Conservation (phyloP, 2,888 invertebrate species). For the Megaustenia siamemsis region DNA sequence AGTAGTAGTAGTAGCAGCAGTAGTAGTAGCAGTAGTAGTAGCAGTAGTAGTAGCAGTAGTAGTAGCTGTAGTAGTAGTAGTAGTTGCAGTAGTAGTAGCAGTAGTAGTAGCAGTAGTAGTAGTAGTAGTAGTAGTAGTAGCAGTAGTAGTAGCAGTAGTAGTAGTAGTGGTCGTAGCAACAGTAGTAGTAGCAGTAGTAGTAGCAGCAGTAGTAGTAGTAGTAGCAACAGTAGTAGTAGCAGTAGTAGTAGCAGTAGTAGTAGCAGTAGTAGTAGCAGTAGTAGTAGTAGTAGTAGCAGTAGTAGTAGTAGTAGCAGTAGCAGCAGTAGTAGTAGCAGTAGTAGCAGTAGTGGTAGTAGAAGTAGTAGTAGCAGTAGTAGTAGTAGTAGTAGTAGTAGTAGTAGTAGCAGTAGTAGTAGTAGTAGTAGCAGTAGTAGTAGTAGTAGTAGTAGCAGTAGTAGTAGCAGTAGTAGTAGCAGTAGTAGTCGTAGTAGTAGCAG, state of each 20-base stretch:
- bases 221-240: not conserved
- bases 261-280: constrained; percentile 6
- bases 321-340: not conserved
- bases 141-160: constrained; percentile 7
- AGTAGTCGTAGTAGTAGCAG: too few species aligned
- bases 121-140: not conserved
- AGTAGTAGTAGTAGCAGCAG: constrained; percentile 26
- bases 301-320: constrained; percentile 13
- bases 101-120: not conserved
- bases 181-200: not conserved
- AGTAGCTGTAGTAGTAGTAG: not conserved
- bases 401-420: not conserved
- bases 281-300: constrained; percentile 19
- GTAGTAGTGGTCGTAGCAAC: not conserved
- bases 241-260: not conserved
- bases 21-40: constrained; percentile 35
- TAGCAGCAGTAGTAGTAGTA: not conserved
- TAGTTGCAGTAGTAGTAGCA: not conserved
- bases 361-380: constrained; percentile 16
- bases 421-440: not conserved
- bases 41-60: constrained; percentile 9
- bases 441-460: not conserved
- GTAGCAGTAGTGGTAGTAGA: not conserved
- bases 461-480: too few species aligned
- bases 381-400: constrained; percentile 14